phyloP scores from a whole-genome alignment of 2,888 invertebrate genomes.

The Eurytoma californica region DNA sequence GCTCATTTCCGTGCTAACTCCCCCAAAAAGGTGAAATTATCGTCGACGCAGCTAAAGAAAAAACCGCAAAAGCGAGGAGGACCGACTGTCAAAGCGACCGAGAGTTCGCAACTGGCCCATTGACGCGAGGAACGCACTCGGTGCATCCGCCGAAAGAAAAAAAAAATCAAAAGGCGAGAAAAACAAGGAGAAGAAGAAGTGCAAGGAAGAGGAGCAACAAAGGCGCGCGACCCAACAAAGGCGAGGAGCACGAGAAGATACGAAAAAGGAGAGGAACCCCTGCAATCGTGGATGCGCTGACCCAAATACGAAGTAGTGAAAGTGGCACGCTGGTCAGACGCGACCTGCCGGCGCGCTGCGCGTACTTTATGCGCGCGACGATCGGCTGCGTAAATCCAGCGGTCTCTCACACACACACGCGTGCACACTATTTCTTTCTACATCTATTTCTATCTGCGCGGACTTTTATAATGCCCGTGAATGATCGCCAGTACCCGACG shows the following conservation, averaged over 20 bases:
- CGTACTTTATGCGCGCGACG: conserved; percentile 36
- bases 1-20: no score
- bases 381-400: no score
- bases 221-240: conserved; percentile 15
- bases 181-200: conserved; percentile 15
- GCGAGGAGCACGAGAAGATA: neutral
- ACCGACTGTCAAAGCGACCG: neutral
- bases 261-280: conserved; percentile 56
- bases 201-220: conserved; percentile 11
- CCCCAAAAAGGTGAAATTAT: no score
- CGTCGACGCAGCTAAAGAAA: neutral
- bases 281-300: conserved; percentile 70
- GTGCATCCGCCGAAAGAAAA: neutral
- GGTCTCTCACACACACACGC: no score
- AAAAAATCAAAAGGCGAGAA: conserved; percentile 3
- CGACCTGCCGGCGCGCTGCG: conserved; percentile 60
- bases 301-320: conserved; percentile 74
- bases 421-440: no score
- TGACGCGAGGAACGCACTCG: neutral
- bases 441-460: no score
- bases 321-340: conserved; percentile 74
- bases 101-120: neutral
- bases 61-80: neutral
- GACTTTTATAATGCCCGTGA: conserved; percentile 49
- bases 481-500: neutral